phyloP scores from a whole-genome alignment of 1,140 invertebrate genomes.

The Caenorhabditis inopinata region DNA sequence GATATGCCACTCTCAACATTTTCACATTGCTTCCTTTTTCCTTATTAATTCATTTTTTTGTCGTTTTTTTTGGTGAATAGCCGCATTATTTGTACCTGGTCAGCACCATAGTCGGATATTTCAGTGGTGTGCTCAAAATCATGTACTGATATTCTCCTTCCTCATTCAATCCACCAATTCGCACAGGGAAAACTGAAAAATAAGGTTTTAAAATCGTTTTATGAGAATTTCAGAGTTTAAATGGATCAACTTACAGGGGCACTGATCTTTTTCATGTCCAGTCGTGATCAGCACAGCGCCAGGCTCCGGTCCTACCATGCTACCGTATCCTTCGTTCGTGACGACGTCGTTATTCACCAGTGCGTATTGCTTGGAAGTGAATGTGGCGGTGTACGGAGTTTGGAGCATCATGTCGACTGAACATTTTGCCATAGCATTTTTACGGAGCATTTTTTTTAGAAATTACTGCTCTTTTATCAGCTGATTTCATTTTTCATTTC shows the following conservation, averaged over 20 bases:
- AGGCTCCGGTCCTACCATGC: conserved; percentile 31
- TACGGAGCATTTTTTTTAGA: no score
- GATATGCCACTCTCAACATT: no score
- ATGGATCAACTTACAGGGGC: conserved; percentile 26
- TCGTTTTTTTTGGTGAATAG: no score
- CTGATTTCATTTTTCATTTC: no score
- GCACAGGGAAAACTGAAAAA: conserved; percentile 30
- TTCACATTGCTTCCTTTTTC: no score
- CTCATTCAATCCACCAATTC: conserved; percentile 11
- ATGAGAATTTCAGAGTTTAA: neutral
- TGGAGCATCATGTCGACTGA: conserved; percentile 22
- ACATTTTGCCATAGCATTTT: neutral
- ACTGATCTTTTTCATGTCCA: conserved; percentile 24
- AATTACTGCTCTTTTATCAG: no score
- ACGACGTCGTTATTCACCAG: neutral
- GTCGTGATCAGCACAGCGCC: conserved; percentile 10
- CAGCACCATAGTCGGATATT: conserved; percentile 37
- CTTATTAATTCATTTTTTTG: no score
- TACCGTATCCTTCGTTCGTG: conserved; percentile 27
- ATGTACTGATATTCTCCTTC: conserved; percentile 38
- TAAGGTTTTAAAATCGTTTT: no score
- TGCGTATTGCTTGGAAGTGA: conserved; percentile 21
- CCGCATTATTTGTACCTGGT: no score
- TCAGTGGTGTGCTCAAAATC: conserved; percentile 14
- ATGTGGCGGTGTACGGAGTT: conserved; percentile 3